Evolutionary conservation across 64 coral and sea anemone species (phyloP).

Genomic region (Stichodactyla mertensii): DNA sequence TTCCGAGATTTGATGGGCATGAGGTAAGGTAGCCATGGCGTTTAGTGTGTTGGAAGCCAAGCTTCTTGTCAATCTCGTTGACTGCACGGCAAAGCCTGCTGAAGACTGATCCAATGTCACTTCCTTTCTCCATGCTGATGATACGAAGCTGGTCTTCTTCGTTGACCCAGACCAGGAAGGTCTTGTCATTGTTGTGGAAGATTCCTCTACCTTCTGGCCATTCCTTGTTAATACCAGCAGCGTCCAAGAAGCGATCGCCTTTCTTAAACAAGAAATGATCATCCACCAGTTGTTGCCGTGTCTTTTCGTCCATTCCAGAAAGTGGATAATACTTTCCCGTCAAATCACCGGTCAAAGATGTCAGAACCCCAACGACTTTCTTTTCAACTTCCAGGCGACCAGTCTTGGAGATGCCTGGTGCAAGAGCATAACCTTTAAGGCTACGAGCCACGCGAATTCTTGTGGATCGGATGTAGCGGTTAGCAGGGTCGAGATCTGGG

Average conservation of each 20-base stretch:
- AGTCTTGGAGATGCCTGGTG: constrained; percentile 38
- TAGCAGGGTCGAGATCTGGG: constrained; percentile 44
- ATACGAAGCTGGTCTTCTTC: constrained; percentile 93
- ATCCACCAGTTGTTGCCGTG: constrained; percentile 53
- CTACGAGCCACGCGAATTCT: constrained; percentile 65
- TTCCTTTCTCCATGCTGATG: constrained; percentile 92
- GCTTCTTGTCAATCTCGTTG: constrained; percentile 70
- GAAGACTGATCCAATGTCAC: constrained; percentile 76
- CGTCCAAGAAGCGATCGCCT: constrained; percentile 85
- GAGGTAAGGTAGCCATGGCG: constrained; percentile 77
- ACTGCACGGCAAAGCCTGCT: constrained; percentile 69
- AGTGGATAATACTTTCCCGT: constrained; percentile 65
- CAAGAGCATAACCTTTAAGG: constrained; percentile 45
- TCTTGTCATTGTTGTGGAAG: constrained; percentile 82
- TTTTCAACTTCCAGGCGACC: constrained; percentile 46
- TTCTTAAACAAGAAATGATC: constrained; percentile 96
- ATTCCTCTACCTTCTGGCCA: constrained; percentile 91
- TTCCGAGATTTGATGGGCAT: constrained; percentile 90
- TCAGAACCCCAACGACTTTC: constrained; percentile 34
- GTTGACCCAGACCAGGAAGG: constrained; percentile 90
- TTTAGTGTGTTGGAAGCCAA: constrained; percentile 65
- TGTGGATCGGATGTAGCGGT: constrained; percentile 49
- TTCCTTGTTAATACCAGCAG: constrained; percentile 73
- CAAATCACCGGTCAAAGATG: constrained; percentile 35
- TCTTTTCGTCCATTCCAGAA: constrained; percentile 75